Evolutionary conservation across 2,113 vertebrate genomes (phyloP).

Genomic region (Procapra przewalskii): DNA sequence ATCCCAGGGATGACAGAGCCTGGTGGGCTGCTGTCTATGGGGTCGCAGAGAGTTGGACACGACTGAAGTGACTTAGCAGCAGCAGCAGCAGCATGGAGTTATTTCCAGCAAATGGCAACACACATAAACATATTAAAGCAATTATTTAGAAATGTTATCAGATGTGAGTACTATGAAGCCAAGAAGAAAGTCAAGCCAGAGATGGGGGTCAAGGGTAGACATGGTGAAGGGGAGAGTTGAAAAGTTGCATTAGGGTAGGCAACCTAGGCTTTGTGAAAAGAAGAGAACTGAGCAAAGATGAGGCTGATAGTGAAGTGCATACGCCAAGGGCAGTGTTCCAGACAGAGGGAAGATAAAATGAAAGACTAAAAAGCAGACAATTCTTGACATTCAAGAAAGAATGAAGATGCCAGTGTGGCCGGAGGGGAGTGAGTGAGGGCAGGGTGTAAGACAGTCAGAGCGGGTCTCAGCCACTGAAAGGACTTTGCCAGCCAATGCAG

Average conservation of each 20-base stretch:
- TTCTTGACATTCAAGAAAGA: not conserved
- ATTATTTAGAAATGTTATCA: not conserved
- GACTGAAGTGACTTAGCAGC: no score
- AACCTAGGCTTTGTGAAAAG: not conserved
- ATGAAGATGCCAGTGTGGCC: not conserved
- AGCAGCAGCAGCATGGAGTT: not conserved
- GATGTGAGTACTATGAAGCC: not conserved
- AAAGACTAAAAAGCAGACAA: not conserved
- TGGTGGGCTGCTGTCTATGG: no score
- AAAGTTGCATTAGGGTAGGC: not conserved
- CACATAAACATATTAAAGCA: not conserved
- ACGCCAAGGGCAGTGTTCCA: not conserved
- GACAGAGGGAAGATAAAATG: not conserved
- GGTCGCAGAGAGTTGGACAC: accelerated
- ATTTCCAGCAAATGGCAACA: not conserved
- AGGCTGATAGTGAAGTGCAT: not conserved
- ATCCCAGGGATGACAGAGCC: no score
- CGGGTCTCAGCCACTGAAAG: not conserved
- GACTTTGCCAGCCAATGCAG: not conserved
- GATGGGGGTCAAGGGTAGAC: no score
- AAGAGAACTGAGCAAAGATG: not conserved
- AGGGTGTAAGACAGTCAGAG: not conserved
- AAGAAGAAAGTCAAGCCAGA: not conserved
- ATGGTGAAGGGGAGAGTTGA: not conserved
- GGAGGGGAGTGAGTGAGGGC: accelerated